Evolutionary conservation across 2,797 vertebrate genomes (phyloP).

Genomic region (Anisognathus igniventris): DNA sequence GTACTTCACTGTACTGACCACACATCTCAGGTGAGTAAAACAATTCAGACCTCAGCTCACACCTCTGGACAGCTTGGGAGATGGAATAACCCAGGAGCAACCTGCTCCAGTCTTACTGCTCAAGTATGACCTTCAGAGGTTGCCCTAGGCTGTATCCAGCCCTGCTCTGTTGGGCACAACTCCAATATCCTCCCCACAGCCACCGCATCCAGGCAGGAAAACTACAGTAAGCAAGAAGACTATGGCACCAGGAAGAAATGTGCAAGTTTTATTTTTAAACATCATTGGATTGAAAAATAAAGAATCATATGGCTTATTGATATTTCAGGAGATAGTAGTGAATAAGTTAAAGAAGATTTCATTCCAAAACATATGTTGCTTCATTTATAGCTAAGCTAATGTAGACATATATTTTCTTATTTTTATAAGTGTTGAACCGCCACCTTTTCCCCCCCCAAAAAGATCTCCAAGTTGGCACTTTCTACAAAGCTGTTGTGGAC

Average conservation of each 20-base stretch:
- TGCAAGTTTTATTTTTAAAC: conserved; percentile 57
- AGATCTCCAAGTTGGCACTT: conserved; percentile 64
- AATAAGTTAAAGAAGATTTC: conserved; percentile 77
- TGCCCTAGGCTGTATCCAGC: rapidly evolving
- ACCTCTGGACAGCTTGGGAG: background rate
- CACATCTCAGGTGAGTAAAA: background rate
- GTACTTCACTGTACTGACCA: background rate
- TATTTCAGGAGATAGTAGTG: conserved; percentile 58
- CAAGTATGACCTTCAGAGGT: background rate
- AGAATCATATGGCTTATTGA: conserved; percentile 52
- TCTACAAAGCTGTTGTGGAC: conserved; percentile 56
- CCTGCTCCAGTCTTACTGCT: background rate
- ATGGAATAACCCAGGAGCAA: background rate
- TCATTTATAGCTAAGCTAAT: conserved; percentile 71
- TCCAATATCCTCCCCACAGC: background rate
- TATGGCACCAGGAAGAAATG: background rate
- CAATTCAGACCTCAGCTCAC: background rate
- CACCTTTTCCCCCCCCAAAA: background rate
- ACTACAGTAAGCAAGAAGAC: background rate
- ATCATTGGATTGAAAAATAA: conserved; percentile 38
- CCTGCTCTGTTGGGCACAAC: background rate
- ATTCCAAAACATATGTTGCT: conserved; percentile 65
- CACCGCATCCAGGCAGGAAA: background rate
- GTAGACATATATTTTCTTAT: conserved; percentile 63
- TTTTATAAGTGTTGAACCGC: conserved; percentile 57